phyloP scores from a whole-genome alignment of 2,888 invertebrate genomes.

The Drosophila austrosaltans region DNA sequence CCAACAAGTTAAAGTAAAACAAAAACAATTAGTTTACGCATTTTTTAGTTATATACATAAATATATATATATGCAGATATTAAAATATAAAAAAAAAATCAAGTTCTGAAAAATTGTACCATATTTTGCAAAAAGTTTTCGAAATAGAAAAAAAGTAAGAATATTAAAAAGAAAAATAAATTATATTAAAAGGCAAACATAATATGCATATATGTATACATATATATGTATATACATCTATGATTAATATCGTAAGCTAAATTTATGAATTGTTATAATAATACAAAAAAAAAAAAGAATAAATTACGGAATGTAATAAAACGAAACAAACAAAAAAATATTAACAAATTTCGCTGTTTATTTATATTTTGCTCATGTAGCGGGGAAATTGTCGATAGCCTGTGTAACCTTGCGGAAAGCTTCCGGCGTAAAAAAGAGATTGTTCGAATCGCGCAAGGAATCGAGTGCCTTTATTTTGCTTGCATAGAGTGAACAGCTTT shows the following conservation, averaged over 20 bases:
- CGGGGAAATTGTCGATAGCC: conserved; percentile 4
- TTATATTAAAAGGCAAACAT: not conserved
- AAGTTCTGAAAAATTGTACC: conserved; percentile 67
- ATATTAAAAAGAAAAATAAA: conserved; percentile 55
- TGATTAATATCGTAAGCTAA: conserved; percentile 73
- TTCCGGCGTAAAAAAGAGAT: conserved; percentile 45
- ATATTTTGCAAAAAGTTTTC: conserved; percentile 59
- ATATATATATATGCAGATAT: conserved; percentile 59
- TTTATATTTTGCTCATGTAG: not conserved
- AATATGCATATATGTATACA: conserved; percentile 29
- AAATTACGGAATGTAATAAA: conserved; percentile 26
- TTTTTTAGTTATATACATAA: conserved; percentile 76
- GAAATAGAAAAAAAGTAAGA: conserved; percentile 21
- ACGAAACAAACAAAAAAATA: not conserved
- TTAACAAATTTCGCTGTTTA: not conserved
- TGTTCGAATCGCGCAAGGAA: conserved; percentile 31
- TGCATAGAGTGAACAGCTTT: conserved; percentile 1
- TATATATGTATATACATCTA: conserved; percentile 62
- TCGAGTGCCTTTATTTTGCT: conserved; percentile 45
- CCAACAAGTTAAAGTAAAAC: conserved; percentile 44
- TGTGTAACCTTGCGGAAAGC: conserved; percentile 40
- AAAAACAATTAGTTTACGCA: conserved; percentile 71
- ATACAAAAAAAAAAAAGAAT: conserved; percentile 44
- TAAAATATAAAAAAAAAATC: conserved; percentile 61
- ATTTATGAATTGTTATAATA: conserved; percentile 79